A percentile compares a stretch with the other conserved stretches of the same genome.
These are phyloP conservation scores for Dipodomys stephensi DNA, from an alignment of 2,113 vertebrate genomes.

Conservation along the genomic window DNA sequence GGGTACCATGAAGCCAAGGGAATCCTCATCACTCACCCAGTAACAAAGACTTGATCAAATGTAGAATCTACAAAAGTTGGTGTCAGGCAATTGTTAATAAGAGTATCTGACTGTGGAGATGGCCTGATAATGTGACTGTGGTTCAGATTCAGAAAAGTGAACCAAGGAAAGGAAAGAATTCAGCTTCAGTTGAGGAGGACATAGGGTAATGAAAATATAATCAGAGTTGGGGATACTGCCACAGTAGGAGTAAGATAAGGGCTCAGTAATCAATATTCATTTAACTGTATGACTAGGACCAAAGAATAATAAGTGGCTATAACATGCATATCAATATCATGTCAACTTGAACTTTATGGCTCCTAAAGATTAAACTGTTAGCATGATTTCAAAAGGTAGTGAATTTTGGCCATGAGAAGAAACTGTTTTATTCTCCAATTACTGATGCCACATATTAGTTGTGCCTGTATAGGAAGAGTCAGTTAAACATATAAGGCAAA, in stretches of 20 bases:
- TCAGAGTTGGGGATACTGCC: neutral
- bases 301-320: neutral
- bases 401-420: conserved; percentile 34
- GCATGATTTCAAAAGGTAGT: neutral
- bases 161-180: neutral
- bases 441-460: neutral
- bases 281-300: neutral
- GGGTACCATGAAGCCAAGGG: no score
- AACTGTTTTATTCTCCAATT: neutral
- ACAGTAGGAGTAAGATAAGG: neutral
- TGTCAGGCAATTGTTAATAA: neutral
- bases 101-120: neutral
- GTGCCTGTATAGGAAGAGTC: neutral
- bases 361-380: neutral
- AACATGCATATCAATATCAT: neutral
- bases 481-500: neutral
- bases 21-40: neutral
- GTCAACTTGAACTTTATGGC: neutral
- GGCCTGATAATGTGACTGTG: neutral
- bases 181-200: neutral
- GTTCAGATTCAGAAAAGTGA: neutral
- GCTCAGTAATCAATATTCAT: neutral
- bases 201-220: neutral
- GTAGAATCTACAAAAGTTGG: neutral
- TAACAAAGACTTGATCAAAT: conserved; percentile 13